Evolutionary conservation across 1,140 invertebrate species (phyloP), one percentile per base, ranked within the genome.

Genomic region (Lordiphosa clarofinis): DNA sequence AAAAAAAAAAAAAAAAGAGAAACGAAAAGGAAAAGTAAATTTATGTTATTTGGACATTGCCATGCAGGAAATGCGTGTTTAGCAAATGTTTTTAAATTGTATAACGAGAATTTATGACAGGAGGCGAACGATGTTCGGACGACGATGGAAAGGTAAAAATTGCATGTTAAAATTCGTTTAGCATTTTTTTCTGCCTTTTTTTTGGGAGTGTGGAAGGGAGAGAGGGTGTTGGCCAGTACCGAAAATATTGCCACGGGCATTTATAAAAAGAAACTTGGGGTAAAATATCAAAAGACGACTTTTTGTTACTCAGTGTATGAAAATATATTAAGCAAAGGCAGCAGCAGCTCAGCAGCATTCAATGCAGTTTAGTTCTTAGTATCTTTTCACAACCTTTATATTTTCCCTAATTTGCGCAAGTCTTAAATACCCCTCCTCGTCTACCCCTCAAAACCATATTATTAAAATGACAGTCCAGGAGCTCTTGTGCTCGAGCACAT

Each of bases 51-150:
- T 48, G 59, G 64, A 55, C 65, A 73, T 69, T 53, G 68, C 63
- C 69, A 59, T 69, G 63, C 73, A 70, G 78, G 78, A 84, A 84
- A 86, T 86, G 79, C 78, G 73, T 84, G 78, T 84, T 84, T 84
- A 86, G 78, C 78, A 66, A 84, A 84, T 84, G 73, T 84, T 84
- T 70, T 84, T 84, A 84, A 84, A 84, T 84, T 84, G 78, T 84
- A 84, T 84, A 86, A 86, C 79, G 73, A 84, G 73, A 84, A 84
- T 84, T 84, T 84, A 84, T 84, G 78, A 78, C 73, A 67, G 58
- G 57, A 61, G 44, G 50, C 59, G 35, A 40, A 35, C 39, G 62
- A 19, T 48, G 31, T 38, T 35, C 36, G 56, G 55, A 46, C 39
- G 48, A 46, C 46, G 53, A 58, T 66, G 56, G 43, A 57, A 63